Percentiles rank a stretch among this genome's conserved stretches.
Conservation (phyloP, 2,797 vertebrate species). For the Phrynocephalus guinanensis region DNA sequence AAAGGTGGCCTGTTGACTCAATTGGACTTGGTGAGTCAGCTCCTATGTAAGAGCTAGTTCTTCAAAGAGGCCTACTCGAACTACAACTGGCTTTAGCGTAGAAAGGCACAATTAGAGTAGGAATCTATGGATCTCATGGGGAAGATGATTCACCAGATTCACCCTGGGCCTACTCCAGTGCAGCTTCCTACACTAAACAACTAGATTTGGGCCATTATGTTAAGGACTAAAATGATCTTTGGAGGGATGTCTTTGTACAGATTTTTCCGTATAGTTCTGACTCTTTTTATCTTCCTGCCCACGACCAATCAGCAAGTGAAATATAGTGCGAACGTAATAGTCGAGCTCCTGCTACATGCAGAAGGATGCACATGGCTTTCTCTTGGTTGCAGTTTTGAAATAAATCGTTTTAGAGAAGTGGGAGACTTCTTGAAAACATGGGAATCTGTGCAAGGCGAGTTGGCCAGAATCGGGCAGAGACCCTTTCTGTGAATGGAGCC, state of each 20-base stretch:
- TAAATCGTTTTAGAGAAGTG: neutral
- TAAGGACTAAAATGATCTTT: neutral
- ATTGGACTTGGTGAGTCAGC: no score
- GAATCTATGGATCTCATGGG: no score
- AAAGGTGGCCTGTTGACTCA: no score
- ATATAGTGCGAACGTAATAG: conserved; percentile 26
- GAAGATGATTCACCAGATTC: no score
- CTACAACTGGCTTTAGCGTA: no score
- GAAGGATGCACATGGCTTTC: neutral
- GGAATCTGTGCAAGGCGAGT: neutral
- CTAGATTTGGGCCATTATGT: no score
- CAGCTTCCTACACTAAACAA: no score
- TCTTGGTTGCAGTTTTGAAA: neutral
- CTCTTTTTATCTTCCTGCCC: neutral
- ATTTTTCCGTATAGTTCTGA: neutral
- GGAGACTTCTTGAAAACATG: neutral
- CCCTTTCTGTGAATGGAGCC: neutral
- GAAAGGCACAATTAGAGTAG: no score
- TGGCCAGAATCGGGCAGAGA: neutral
- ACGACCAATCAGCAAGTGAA: conserved; percentile 12
- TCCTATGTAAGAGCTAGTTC: no score
- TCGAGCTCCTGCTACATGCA: neutral
- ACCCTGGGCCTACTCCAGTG: no score
- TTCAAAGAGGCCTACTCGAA: no score
- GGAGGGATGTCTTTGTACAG: neutral